A percentile compares a stretch with the other conserved stretches of the same genome.
Conservation (phyloP, 2,888 invertebrate genomes). For the Thelaira solivaga region DNA sequence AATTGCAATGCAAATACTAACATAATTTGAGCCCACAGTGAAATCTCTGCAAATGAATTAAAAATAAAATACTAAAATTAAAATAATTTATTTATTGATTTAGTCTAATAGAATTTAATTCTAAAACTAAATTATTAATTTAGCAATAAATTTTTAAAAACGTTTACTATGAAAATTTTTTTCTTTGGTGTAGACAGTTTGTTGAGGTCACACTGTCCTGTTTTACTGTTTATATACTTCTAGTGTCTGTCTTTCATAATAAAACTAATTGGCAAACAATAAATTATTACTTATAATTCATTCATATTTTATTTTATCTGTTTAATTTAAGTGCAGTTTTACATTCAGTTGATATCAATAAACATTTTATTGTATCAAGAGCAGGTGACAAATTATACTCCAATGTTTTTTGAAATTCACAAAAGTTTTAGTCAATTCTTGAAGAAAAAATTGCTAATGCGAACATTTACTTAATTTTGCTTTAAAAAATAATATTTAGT, state of each 20-base stretch:
- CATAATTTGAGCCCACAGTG: background rate
- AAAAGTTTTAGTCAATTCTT: no score
- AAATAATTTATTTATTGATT: no score
- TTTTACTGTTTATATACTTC: no score
- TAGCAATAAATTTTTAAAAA: no score
- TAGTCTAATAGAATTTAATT: no score
- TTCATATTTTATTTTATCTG: background rate
- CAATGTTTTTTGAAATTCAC: background rate
- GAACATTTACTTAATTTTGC: no score
- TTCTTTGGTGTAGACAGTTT: background rate
- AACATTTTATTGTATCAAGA: background rate
- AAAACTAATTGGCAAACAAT: slow-evolving; percentile 50
- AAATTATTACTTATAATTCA: slow-evolving; percentile 4
- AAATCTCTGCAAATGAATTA: background rate
- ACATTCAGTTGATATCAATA: background rate
- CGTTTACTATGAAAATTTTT: no score
- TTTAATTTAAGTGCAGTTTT: slow-evolving; percentile 14
- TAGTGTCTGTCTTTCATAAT: slow-evolving; percentile 37
- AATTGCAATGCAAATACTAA: background rate
- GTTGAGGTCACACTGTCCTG: background rate
- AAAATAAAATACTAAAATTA: no score
- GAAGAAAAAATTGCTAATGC: no score
- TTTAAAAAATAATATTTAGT: no score
- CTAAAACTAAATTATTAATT: no score
- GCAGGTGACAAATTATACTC: background rate